Conservation (phyloP, 2,888 invertebrate species). For the Sphaeridia pumilis region DNA sequence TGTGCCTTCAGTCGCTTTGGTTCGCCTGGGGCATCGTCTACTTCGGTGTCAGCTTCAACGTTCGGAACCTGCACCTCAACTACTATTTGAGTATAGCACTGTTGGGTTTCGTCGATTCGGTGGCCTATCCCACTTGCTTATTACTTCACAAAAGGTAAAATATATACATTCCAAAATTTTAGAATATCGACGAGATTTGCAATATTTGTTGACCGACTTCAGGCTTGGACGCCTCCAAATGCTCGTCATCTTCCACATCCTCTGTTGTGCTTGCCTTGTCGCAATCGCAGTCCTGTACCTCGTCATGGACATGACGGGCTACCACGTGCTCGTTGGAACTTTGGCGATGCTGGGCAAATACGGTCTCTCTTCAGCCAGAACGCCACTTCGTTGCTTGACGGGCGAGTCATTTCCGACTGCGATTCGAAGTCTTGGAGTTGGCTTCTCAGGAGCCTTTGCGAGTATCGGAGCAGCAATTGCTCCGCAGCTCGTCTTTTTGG, state of each 20-base stretch:
- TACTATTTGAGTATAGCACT: constrained; percentile 19
- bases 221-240: not conserved
- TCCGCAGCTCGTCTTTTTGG: constrained; percentile 24
- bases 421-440: constrained; percentile 23
- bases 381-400: constrained; percentile 16
- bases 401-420: constrained; percentile 28
- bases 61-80: constrained; percentile 22
- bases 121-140: constrained; percentile 23
- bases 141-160: constrained; percentile 23
- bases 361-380: constrained; percentile 18
- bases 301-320: not conserved
- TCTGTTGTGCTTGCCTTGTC: constrained; percentile 18
- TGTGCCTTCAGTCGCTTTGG: constrained; percentile 29
- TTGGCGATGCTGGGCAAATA: constrained; percentile 21
- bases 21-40: constrained; percentile 30
- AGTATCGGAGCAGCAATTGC: constrained; percentile 18
- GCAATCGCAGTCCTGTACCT: constrained; percentile 18
- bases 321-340: not conserved
- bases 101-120: constrained; percentile 21
- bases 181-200: too few species aligned
- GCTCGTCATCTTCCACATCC: constrained; percentile 18
- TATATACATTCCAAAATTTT: too few species aligned
- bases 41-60: constrained; percentile 29
- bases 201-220: not conserved
- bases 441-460: constrained; percentile 15